Conservation (phyloP, 2,113 vertebrate species). For the Pantherophis guttatus region DNA sequence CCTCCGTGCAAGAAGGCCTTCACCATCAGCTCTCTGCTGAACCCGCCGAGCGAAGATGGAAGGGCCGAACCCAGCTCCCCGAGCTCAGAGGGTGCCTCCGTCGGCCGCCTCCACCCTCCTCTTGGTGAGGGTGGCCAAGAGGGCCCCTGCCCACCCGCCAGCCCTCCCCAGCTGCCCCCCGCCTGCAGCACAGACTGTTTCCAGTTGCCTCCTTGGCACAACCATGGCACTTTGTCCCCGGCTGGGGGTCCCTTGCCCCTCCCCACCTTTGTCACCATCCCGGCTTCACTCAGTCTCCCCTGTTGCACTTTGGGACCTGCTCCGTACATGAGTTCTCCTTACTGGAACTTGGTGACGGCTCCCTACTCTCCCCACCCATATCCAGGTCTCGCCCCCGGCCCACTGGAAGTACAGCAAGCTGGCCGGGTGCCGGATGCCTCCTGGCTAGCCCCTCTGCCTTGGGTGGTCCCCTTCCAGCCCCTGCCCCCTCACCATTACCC, state of each 20-base stretch:
- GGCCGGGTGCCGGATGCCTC: neutral
- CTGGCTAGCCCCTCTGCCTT: neutral
- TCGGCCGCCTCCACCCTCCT: neutral
- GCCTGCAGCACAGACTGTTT: neutral
- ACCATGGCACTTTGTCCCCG: too few relatives aligned
- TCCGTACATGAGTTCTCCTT: neutral
- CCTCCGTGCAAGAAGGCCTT: neutral
- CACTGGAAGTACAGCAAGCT: neutral
- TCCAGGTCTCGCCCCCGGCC: neutral
- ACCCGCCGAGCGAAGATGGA: accelerated
- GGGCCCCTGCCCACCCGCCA: neutral
- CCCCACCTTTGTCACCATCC: neutral
- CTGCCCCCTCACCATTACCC: neutral
- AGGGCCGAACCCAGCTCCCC: accelerated
- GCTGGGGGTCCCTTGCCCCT: neutral
- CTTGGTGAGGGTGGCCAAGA: accelerated
- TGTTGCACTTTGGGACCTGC: neutral
- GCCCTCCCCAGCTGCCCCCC: neutral
- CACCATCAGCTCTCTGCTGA: neutral
- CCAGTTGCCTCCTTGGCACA: neutral
- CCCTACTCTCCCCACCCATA: neutral
- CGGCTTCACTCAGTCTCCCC: neutral
- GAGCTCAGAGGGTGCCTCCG: accelerated
- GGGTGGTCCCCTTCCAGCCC: neutral
- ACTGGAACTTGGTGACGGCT: neutral